Evolutionary conservation across 2,113 vertebrate species (phyloP).

Genomic region (Ochotona curzoniae): DNA sequence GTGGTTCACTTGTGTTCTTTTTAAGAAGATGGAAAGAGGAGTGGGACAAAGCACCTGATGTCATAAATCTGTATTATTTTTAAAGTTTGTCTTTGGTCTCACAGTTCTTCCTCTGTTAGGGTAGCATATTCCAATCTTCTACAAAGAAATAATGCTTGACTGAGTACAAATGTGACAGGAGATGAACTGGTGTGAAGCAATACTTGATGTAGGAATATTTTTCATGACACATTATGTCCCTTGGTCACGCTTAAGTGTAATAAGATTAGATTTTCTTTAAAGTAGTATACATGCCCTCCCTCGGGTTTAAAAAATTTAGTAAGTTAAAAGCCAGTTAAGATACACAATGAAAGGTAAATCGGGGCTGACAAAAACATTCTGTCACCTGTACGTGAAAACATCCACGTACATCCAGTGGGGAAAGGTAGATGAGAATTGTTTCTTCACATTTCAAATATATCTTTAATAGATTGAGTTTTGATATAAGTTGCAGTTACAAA

Average conservation of each 20-base stretch:
- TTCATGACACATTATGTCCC: background rate
- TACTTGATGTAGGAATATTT: background rate
- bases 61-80: background rate
- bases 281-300: background rate
- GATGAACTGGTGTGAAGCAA: background rate
- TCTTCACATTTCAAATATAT: conserved; percentile 15
- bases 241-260: background rate
- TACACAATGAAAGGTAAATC: background rate
- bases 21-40: background rate
- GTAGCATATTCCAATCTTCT: background rate
- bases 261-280: background rate
- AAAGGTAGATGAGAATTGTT: background rate
- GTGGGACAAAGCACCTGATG: background rate
- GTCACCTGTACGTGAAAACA: background rate
- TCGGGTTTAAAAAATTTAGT: background rate
- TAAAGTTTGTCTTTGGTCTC: background rate
- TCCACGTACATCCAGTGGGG: background rate
- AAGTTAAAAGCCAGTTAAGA: background rate
- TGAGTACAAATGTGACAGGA: background rate
- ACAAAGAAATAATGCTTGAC: background rate
- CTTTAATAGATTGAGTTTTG: background rate
- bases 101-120: background rate
- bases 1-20: background rate
- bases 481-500: background rate
- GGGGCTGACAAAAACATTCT: background rate